A percentile compares a stretch with the other conserved stretches of the same genome.
Conservation (phyloP, 2,113 vertebrate genomes). For the Semicossyphus pulcher region DNA sequence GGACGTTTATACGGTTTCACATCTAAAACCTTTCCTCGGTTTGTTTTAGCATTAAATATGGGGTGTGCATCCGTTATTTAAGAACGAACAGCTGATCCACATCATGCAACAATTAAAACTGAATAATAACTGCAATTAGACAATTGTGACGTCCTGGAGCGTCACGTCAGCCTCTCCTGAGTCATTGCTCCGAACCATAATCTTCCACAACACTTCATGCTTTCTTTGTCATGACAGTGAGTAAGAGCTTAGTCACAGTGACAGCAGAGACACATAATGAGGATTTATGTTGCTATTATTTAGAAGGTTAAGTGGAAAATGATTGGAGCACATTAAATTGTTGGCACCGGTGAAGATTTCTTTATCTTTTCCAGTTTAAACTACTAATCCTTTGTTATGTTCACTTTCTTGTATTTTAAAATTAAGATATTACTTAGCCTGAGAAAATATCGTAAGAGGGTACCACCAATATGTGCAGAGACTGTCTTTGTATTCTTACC, state of each 20-base stretch:
- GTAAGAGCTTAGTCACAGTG: conserved; percentile 57
- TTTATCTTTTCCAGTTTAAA: background rate
- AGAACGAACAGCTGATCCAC: conserved; percentile 62
- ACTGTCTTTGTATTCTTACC: conserved; percentile 45
- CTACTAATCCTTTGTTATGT: background rate
- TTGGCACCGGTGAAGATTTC: background rate
- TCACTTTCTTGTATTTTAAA: background rate
- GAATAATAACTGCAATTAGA: conserved; percentile 84
- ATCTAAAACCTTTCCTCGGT: conserved; percentile 26
- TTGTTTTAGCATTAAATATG: conserved; percentile 61
- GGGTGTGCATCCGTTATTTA: conserved; percentile 62
- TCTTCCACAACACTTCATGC: conserved; percentile 76
- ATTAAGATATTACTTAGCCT: background rate
- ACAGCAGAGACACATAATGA: conserved; percentile 35
- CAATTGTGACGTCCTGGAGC: conserved; percentile 71
- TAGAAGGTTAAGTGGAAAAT: conserved; percentile 26
- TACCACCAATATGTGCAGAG: background rate
- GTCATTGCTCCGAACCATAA: conserved; percentile 76
- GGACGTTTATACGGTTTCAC: conserved; percentile 7
- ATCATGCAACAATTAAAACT: conserved; percentile 80
- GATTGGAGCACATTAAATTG: conserved; percentile 14
- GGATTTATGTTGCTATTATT: conserved; percentile 46
- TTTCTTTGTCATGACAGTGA: conserved; percentile 56
- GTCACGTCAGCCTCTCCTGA: conserved; percentile 75
- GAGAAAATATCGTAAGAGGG: conserved; percentile 8